Conservation (phyloP, 2,797 vertebrate species). For the Calcarius lapponicus region DNA sequence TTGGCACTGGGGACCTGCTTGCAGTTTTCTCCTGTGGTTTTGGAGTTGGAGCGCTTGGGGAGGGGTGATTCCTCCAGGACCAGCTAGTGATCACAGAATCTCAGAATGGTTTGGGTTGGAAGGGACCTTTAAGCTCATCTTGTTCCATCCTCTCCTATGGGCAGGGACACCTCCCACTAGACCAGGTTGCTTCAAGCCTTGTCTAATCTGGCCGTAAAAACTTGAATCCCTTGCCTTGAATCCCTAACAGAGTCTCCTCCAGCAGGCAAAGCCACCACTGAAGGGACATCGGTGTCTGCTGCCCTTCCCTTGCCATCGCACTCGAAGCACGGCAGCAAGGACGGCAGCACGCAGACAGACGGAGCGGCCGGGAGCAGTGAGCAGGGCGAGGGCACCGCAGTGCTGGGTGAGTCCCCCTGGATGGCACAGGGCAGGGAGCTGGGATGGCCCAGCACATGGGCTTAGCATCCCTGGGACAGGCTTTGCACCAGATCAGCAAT, state of each 20-base stretch:
- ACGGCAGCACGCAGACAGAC: conserved; percentile 87
- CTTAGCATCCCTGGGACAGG: neutral
- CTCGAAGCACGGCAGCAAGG: conserved; percentile 78
- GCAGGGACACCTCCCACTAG: neutral
- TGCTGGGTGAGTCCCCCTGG: conserved; percentile 58
- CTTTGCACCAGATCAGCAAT: neutral
- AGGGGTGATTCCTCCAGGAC: neutral
- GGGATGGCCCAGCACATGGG: accelerated
- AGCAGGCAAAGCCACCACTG: conserved; percentile 79
- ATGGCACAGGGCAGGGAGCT: accelerated
- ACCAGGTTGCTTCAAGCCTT: neutral
- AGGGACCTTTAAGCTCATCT: neutral
- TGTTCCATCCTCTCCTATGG: neutral
- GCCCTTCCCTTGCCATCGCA: conserved; percentile 52
- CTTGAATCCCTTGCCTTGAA: neutral
- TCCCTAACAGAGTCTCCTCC: conserved; percentile 16
- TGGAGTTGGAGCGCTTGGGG: neutral
- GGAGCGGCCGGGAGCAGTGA: conserved; percentile 23
- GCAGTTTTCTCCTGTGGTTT: neutral
- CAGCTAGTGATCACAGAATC: neutral
- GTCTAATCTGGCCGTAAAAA: neutral
- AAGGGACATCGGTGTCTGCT: neutral
- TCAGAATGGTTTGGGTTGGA: neutral
- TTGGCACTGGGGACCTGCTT: accelerated
- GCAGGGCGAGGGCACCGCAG: conserved; percentile 28